Evolutionary conservation across 1,140 invertebrate genomes (phyloP), one percentile per base, ranked within the genome.

Genomic region (Cataglyphis hispanica): DNA sequence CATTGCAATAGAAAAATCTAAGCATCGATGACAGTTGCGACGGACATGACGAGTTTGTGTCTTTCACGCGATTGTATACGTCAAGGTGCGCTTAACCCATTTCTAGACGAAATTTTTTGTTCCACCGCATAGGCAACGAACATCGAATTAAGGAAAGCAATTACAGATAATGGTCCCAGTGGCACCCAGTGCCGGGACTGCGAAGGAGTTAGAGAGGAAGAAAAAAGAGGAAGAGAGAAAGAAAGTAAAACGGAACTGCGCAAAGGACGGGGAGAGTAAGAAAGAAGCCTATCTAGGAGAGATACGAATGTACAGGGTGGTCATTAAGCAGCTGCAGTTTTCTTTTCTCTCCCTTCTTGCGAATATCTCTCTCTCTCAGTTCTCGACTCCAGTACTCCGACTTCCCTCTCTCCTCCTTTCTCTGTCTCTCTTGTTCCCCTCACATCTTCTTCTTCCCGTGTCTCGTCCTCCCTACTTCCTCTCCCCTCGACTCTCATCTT

Each of bases 91-190:
- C 69, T 86, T 72, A 89, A 89, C 60, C 85, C 60, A 25, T 80
- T 87, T 81, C 58, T 53, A 74, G 31, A 70, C 69, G 64, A 60
- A 87, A 75, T 75, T 80, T 78, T 80, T 86, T 60, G 25, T 22
- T 37, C 81, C 86, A 31, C 83, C 72, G 86, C 69, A 75, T 84
- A 61, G 81, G 66, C 81, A 90, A 90, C 89, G 86, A 86, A 74
- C 77, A 87, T 90, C 86, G 89, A 90, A 90, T 90, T 90, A 91
- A 90, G 89, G 87, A 91, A 91, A 90, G 88, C 90, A 90, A 91
- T 91, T 91, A 88, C 83, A 87, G 87, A 89, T 91, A 91, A 91
- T 89, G 88, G 90, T 88, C 80, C 86, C 87, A 58, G 85, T 86
- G 70, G 86, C 78, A 67, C 84, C 88, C 88, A 66, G 50, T 53